A percentile compares a stretch with the other conserved stretches of the same genome.
Conservation (phyloP, 1,140 invertebrate genomes). For the Zaprionus davidi region DNA sequence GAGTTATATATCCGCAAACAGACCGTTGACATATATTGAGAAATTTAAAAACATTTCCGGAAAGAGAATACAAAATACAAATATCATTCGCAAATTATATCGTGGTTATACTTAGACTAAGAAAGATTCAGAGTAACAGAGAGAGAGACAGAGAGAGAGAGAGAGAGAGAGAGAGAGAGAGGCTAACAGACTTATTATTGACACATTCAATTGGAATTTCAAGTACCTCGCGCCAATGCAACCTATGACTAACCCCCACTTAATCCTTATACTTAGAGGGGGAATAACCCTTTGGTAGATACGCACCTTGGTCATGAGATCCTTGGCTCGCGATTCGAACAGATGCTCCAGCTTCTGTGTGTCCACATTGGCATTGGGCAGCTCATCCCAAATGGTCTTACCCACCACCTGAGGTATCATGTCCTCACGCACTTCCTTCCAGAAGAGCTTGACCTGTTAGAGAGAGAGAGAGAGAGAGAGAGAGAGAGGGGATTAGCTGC, state of each 20-base stretch:
- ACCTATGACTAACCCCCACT: background rate
- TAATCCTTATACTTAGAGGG: background rate
- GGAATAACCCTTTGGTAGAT: constrained; percentile 1
- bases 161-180: constrained; percentile 1
- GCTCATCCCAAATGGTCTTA: constrained; percentile 97
- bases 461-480: background rate
- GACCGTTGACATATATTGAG: constrained; percentile 69
- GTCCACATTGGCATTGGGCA: constrained; percentile 93
- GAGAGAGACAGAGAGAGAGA: background rate
- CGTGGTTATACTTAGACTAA: constrained; percentile 55
- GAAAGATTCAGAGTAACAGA: constrained; percentile 1
- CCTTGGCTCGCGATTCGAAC: constrained; percentile 98
- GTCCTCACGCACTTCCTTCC: constrained; percentile 97
- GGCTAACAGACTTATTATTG: constrained; percentile 49
- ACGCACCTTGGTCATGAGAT: constrained; percentile 95
- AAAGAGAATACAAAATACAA: constrained; percentile 72
- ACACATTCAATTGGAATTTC: constrained; percentile 52
- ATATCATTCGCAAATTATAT: constrained; percentile 68
- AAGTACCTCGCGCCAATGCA: constrained; percentile 51
- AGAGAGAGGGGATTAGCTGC: background rate
- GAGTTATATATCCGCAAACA: constrained; percentile 67
- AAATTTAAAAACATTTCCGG: constrained; percentile 64
- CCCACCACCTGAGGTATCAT: constrained; percentile 88
- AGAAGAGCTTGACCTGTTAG: constrained; percentile 94
- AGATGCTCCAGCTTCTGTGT: constrained; percentile 97